Percentiles rank a stretch among this genome's conserved stretches.
phyloP scores from a whole-genome alignment of 2,113 vertebrate genomes.

The Gymnobelideus leadbeateri region DNA sequence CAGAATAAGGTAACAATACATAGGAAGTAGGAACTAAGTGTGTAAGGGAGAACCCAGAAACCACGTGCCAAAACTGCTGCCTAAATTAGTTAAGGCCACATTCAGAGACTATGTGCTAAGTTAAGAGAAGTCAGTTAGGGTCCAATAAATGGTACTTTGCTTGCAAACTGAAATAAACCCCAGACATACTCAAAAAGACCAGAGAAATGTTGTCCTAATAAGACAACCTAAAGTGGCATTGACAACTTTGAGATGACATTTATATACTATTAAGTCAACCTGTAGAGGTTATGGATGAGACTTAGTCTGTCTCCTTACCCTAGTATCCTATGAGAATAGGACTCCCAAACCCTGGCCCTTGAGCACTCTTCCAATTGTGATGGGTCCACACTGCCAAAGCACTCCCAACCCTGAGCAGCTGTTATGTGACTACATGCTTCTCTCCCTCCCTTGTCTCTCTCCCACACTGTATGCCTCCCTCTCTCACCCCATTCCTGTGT shows the following conservation, averaged over 20 bases:
- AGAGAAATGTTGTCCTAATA: background rate
- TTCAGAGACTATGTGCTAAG: too few species aligned
- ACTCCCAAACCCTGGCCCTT: background rate
- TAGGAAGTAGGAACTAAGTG: too few species aligned
- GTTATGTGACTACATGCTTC: background rate
- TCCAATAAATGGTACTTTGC: too few species aligned
- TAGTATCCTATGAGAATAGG: background rate
- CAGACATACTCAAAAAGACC: background rate
- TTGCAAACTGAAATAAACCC: background rate
- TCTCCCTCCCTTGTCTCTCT: too few species aligned
- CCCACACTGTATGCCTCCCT: too few species aligned
- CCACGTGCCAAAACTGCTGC: too few species aligned
- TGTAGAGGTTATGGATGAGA: background rate
- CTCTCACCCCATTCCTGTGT: too few species aligned
- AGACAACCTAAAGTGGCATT: background rate
- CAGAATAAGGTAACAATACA: too few species aligned
- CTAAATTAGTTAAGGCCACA: too few species aligned
- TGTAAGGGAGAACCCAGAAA: too few species aligned
- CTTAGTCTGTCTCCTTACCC: background rate
- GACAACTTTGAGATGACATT: background rate
- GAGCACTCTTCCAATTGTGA: background rate
- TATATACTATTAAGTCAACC: background rate
- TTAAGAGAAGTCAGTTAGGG: too few species aligned
- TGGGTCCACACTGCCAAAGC: background rate
- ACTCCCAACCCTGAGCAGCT: background rate